Percentiles rank a stretch among this genome's conserved stretches.
Evolutionary conservation across 2,113 vertebrate genomes (phyloP).

Genomic region (Holacanthus passer): DNA sequence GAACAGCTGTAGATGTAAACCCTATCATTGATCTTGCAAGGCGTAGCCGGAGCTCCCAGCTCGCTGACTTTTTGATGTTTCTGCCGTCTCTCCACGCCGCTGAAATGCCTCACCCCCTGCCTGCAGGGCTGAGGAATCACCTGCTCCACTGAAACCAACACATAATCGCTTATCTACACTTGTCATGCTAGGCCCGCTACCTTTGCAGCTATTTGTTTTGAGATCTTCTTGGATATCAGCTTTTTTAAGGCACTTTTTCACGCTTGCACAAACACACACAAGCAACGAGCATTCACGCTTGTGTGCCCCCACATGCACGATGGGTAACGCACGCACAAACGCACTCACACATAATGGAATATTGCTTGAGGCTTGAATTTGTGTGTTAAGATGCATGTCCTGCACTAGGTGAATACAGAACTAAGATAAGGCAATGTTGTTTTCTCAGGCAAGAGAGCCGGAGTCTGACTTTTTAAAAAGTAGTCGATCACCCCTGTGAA

Average conservation of each 20-base stretch:
- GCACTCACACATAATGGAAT: background rate
- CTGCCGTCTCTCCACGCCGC: slow-evolving; percentile 38
- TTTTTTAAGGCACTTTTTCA: slow-evolving; percentile 39
- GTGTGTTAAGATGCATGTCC: slow-evolving; percentile 19
- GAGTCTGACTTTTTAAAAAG: background rate
- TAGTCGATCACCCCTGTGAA: background rate
- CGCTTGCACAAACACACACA: slow-evolving; percentile 7
- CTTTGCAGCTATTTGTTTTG: slow-evolving; percentile 62
- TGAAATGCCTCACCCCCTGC: slow-evolving; percentile 42
- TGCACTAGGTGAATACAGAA: slow-evolving; percentile 12
- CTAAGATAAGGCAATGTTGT: slow-evolving; percentile 1
- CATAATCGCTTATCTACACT: slow-evolving; percentile 77
- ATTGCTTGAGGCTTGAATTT: slow-evolving; percentile 31
- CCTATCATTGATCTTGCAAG: slow-evolving; percentile 72
- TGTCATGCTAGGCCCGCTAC: slow-evolving; percentile 53
- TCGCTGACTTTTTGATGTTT: slow-evolving; percentile 71
- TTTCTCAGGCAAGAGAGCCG: slow-evolving; percentile 4
- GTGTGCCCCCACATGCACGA: background rate
- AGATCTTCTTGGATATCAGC: slow-evolving; percentile 55
- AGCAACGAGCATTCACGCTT: background rate
- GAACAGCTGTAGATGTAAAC: slow-evolving; percentile 65
- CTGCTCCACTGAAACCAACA: slow-evolving; percentile 65
- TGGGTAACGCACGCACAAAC: slow-evolving; percentile 10
- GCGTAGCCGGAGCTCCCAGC: slow-evolving; percentile 48
- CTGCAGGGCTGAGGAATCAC: slow-evolving; percentile 65